Percentiles rank a stretch among this genome's conserved stretches.
Evolutionary conservation across 2,113 vertebrate genomes (phyloP).

Genomic region (Amphiprion percula): DNA sequence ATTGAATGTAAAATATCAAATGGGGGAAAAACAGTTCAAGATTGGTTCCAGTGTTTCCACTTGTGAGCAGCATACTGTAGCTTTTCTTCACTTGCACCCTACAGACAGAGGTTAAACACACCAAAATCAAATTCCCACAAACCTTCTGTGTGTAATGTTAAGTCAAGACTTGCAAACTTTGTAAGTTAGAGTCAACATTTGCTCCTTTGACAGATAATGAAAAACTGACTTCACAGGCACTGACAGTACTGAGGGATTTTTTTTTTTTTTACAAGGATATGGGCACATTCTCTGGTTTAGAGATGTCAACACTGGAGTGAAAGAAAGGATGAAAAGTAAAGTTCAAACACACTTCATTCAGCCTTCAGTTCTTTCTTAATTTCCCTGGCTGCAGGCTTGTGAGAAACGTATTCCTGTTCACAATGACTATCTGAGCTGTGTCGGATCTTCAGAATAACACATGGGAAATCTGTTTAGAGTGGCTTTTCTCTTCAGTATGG

Average conservation of each 20-base stretch:
- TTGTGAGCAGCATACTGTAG: neutral
- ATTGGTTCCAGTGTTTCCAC: neutral
- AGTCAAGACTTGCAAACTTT: conserved; percentile 33
- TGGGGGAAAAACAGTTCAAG: neutral
- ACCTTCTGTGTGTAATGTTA: conserved; percentile 12
- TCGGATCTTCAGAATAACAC: conserved; percentile 32
- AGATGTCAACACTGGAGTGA: conserved; percentile 47
- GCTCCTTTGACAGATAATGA: conserved; percentile 55
- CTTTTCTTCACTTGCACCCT: conserved; percentile 37
- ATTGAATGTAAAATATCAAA: conserved; percentile 3
- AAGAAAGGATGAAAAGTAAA: conserved; percentile 50
- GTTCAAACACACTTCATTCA: conserved; percentile 58
- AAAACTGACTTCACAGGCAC: conserved; percentile 46
- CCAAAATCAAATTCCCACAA: conserved; percentile 31
- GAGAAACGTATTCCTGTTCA: conserved; percentile 22
- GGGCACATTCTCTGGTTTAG: conserved; percentile 28
- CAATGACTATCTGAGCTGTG: conserved; percentile 27
- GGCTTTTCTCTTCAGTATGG: conserved; percentile 33
- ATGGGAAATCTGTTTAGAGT: conserved; percentile 46
- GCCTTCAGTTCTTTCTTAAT: conserved; percentile 40
- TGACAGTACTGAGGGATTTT: conserved; percentile 22
- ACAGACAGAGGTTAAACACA: conserved; percentile 38
- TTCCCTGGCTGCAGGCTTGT: conserved; percentile 37
- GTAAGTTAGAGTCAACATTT: conserved; percentile 38
- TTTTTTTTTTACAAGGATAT: conserved; percentile 32